Conservation (phyloP, 2,113 vertebrate species). For the Chloropsis hardwickii region DNA sequence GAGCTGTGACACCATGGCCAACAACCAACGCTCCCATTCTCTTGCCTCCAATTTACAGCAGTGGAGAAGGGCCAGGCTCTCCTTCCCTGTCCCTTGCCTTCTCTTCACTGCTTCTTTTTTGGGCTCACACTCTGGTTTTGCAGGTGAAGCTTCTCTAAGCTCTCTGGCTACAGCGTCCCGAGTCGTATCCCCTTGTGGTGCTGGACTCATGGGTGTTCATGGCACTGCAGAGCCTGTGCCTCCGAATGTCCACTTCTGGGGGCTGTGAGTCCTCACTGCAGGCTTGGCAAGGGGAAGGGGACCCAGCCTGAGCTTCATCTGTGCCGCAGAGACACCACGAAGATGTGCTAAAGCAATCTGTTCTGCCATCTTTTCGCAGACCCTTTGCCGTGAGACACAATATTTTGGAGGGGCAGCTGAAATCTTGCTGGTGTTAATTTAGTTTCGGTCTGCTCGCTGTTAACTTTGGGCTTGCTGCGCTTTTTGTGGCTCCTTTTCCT, state of each 20-base stretch:
- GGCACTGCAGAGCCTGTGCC: rapidly evolving
- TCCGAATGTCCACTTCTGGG: neutral
- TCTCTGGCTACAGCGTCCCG: rapidly evolving
- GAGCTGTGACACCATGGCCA: neutral
- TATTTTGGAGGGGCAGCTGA: conserved; percentile 53
- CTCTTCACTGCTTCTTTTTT: neutral
- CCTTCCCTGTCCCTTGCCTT: neutral
- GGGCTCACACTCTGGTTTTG: neutral
- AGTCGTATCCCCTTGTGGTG: rapidly evolving
- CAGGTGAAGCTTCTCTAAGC: neutral
- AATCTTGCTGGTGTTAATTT: conserved; percentile 53
- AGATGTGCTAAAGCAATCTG: conserved; percentile 34
- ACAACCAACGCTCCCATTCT: rapidly evolving
- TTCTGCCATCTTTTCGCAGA: conserved; percentile 43
- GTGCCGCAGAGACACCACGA: neutral
- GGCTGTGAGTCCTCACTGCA: neutral
- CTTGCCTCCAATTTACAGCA: neutral
- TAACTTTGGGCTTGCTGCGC: conserved; percentile 20
- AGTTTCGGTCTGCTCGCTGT: conserved; percentile 24
- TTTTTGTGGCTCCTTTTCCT: conserved; percentile 25
- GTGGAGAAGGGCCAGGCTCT: neutral
- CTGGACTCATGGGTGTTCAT: neutral
- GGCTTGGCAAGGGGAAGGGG: conserved; percentile 14
- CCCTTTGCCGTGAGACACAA: conserved; percentile 31
- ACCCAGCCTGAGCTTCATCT: conserved; percentile 45